These are phyloP conservation scores for Dunckerocampus dactyliophorus DNA, from an alignment of 2,113 vertebrate genomes.

Conservation along the genomic window DNA sequence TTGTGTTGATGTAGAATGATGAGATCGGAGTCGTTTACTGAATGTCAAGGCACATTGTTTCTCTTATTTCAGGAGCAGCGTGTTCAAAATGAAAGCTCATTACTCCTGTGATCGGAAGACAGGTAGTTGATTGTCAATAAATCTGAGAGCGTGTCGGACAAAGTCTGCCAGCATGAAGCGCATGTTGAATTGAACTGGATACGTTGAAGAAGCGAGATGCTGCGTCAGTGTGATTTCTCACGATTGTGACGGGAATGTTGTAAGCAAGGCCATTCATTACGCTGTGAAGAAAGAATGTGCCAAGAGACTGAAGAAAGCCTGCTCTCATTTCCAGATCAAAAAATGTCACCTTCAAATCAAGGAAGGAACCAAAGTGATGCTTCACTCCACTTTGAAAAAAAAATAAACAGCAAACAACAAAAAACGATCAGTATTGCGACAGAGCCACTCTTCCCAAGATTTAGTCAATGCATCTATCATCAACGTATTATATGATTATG, in stretches of 20 bases:
- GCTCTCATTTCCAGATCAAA: conserved; percentile 18
- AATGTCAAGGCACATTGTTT: too few relatives aligned
- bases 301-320: conserved; percentile 7
- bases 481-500: conserved; percentile 11
- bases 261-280: conserved; percentile 58
- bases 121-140: background rate
- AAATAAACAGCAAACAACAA: background rate
- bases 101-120: background rate
- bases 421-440: conserved; percentile 12
- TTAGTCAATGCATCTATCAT: conserved; percentile 19
- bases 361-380: background rate
- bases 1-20: background rate
- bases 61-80: background rate
- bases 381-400: conserved; percentile 1
- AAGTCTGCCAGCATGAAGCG: conserved; percentile 30
- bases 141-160: background rate
- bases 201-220: conserved; percentile 29
- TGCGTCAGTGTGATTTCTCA: conserved; percentile 45
- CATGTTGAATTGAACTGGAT: conserved; percentile 51
- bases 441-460: conserved; percentile 4
- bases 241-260: conserved; percentile 48
- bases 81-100: background rate
- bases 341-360: conserved; percentile 4
- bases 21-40: background rate
- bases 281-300: conserved; percentile 16